These are phyloP conservation scores for Mesoclemmys tuberculata DNA, from an alignment of 2,113 vertebrate genomes.

Conservation along the genomic window DNA sequence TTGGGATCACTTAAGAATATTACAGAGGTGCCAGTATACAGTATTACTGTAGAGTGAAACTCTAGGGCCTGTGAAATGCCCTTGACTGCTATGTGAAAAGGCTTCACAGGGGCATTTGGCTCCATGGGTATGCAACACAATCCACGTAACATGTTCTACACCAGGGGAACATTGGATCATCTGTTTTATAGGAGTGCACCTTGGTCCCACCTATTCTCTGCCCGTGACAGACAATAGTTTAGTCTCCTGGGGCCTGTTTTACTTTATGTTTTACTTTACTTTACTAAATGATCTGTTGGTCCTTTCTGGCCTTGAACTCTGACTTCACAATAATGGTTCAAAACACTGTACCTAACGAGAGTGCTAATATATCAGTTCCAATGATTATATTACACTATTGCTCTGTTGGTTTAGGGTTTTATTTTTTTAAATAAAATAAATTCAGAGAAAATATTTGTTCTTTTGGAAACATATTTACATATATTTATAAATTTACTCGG, in stretches of 20 bases:
- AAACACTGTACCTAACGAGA: neutral
- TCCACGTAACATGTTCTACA: neutral
- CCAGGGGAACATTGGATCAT: neutral
- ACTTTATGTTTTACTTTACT: too few species aligned
- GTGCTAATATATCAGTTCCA: neutral
- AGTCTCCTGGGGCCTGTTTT: neutral
- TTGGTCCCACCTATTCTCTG: neutral
- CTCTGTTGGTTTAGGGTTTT: neutral
- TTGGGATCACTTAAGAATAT: conserved; percentile 33
- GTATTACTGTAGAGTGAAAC: conserved; percentile 21
- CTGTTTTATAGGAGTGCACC: neutral
- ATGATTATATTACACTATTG: neutral
- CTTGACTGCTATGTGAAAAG: neutral
- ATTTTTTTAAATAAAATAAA: neutral
- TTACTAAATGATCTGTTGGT: too few species aligned
- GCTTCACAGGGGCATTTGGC: neutral
- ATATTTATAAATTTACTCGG: neutral
- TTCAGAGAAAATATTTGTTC: neutral
- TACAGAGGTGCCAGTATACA: conserved; percentile 16
- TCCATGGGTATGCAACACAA: neutral
- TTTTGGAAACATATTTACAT: neutral
- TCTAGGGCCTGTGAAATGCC: neutral
- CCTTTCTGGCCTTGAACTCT: neutral
- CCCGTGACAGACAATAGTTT: neutral
- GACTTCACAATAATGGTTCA: neutral